Evolutionary conservation across 2,113 vertebrate species (phyloP).

Genomic region (Gavia stellata): DNA sequence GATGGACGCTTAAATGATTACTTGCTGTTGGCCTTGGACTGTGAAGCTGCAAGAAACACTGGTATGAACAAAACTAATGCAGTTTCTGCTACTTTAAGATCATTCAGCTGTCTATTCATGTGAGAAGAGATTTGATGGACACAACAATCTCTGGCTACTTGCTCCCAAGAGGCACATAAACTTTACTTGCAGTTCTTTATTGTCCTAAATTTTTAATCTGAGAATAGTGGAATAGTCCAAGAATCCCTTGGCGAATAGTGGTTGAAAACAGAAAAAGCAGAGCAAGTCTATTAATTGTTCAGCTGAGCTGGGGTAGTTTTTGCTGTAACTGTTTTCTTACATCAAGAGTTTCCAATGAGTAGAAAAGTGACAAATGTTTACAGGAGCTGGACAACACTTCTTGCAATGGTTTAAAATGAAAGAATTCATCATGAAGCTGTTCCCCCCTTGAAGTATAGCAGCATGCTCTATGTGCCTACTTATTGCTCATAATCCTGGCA

Average conservation of each 20-base stretch:
- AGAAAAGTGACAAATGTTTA: constrained; percentile 43
- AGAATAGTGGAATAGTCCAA: not conserved
- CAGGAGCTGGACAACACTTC: not conserved
- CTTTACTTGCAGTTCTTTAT: constrained; percentile 62
- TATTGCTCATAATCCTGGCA: not conserved
- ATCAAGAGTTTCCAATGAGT: constrained; percentile 9
- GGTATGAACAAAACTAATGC: constrained; percentile 34
- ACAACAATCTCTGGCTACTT: constrained; percentile 57
- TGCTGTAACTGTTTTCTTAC: not conserved
- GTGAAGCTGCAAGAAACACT: constrained; percentile 53
- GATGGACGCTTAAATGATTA: constrained; percentile 56
- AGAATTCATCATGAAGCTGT: not conserved
- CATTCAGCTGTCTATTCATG: constrained; percentile 23
- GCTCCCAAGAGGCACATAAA: constrained; percentile 41
- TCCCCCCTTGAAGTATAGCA: not conserved
- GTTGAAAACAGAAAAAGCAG: constrained; percentile 15
- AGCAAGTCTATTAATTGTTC: constrained; percentile 40
- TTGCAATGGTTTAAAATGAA: constrained; percentile 43
- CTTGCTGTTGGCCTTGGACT: constrained; percentile 34
- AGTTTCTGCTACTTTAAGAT: constrained; percentile 53
- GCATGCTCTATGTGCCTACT: not conserved
- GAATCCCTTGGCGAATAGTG: not conserved
- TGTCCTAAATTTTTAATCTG: constrained; percentile 58
- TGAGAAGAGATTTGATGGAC: constrained; percentile 60
- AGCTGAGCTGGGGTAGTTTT: not conserved